Conservation (phyloP, 2,113 vertebrate genomes). For the Callipepla californica region DNA sequence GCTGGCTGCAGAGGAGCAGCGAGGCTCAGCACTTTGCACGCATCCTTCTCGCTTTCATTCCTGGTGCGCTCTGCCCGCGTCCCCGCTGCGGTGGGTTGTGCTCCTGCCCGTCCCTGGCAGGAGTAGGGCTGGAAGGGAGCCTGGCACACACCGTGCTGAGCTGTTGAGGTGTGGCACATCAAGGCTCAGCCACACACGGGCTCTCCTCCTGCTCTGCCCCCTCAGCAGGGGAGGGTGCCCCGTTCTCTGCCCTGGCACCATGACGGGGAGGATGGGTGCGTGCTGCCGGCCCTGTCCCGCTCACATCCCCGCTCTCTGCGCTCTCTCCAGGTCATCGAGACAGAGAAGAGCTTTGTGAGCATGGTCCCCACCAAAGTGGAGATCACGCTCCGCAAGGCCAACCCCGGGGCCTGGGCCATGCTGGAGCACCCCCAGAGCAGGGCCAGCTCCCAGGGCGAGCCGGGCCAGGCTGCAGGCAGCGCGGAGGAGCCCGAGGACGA, state of each 20-base stretch:
- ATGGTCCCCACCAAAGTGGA: slow-evolving; percentile 94
- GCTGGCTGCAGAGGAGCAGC: background rate
- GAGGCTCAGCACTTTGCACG: background rate
- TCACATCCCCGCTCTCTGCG: background rate
- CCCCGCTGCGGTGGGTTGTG: background rate
- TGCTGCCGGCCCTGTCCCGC: background rate
- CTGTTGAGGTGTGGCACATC: accelerated
- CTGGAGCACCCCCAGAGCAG: slow-evolving; percentile 85
- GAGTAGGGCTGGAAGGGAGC: background rate
- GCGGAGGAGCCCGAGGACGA: slow-evolving; percentile 49
- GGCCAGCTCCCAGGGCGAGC: background rate
- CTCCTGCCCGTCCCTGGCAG: background rate
- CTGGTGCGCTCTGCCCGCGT: background rate
- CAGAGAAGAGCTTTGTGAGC: slow-evolving; percentile 84
- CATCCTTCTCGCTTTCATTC: background rate
- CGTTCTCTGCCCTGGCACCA: background rate
- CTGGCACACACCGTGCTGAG: accelerated
- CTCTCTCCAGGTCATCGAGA: slow-evolving; percentile 81
- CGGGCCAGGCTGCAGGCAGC: slow-evolving; percentile 16
- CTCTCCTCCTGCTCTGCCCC: background rate
- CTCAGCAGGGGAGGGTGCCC: background rate
- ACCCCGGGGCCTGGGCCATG: slow-evolving; percentile 88
- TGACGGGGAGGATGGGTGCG: accelerated
- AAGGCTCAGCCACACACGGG: background rate
- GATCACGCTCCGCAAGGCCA: slow-evolving; percentile 86